These are phyloP conservation scores for Marasmarcha lunaedactyla DNA, from an alignment of 2,888 invertebrate genomes.

Conservation along the genomic window DNA sequence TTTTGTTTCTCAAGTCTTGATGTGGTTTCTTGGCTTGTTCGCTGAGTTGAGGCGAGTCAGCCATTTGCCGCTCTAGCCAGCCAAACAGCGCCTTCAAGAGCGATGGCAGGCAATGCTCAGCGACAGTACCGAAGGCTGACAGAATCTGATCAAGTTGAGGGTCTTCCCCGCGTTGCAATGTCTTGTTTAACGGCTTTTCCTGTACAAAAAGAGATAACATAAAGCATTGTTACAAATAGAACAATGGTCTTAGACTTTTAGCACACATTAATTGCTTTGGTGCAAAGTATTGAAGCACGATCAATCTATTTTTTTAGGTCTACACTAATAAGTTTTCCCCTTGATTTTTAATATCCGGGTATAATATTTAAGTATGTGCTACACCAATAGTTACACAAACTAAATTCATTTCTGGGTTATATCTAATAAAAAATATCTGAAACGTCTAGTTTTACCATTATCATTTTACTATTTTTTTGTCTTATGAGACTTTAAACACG, in stretches of 20 bases:
- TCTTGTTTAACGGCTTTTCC: constrained; percentile 96
- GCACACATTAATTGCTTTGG: no score
- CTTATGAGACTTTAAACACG: no score
- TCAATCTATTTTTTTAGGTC: no score
- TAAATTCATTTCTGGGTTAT: no score
- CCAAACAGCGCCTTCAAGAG: constrained; percentile 90
- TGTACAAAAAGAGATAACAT: constrained; percentile 26
- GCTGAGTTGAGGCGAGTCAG: constrained; percentile 71
- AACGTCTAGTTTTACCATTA: no score
- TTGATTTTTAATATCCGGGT: no score
- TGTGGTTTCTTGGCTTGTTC: constrained; percentile 68
- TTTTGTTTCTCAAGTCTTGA: constrained; percentile 65
- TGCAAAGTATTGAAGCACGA: no score
- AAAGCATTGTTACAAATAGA: constrained; percentile 10
- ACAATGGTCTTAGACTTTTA: neutral
- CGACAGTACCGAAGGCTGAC: constrained; percentile 91
- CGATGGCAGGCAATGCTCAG: constrained; percentile 97
- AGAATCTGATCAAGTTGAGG: constrained; percentile 93
- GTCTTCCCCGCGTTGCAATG: constrained; percentile 96
- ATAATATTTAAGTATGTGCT: no score
- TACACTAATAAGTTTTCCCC: no score
- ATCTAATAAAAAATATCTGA: no score
- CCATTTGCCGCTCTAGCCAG: constrained; percentile 93
- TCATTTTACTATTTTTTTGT: no score
- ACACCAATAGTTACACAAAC: no score